Evolutionary conservation across 1,140 invertebrate genomes (phyloP), one percentile per base, ranked within the genome.

Genomic region (Leptoteleia sp.): DNA sequence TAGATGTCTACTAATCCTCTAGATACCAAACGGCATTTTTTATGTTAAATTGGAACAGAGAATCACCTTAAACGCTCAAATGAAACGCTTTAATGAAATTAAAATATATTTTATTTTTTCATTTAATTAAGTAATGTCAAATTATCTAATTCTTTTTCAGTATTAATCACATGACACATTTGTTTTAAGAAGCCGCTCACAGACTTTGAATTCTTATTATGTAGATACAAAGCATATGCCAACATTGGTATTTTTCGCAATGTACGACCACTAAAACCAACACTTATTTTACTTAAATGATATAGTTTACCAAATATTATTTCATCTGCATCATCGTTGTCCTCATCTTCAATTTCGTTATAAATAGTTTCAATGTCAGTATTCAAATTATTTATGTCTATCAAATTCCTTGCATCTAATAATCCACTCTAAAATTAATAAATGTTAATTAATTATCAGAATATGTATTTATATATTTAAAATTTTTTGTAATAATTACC

Each of bases 161-260:
- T 81, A 67, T 78, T 40, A 55, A 89, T 79, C 3, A 82, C 77
- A n/a, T 79, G 22, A 43, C 84, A 80, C 86, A 89, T 88, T 1
- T 86, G 82, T 59, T 76, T 72, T 3, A 88, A 47, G 68, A 88
- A 88, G 42, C 65, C 57, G 3, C 15, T 8, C 7, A 86, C 19
- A 15, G 81, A 61, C 48, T 64, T 80, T 12, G 76, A 71, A 45
- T 77, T 77, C 1, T 19, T 31, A 7, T 42, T 54, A n/a, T 79
- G 55, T 3, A 72, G 31, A 70, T 89, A 89, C 27, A 92, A 85
- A 13, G 94, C 93, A 78, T 94, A 91, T 7, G 96, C 94, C 54
- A 98, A 87, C 84, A 98, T 96, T 4, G 97, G 96, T 72, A 98
- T 90, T 88, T 98, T 98, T 31, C 96, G 91, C 54, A 98, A 89